Evolutionary conservation across 2,113 vertebrate genomes (phyloP).

Genomic region (Otis tarda): DNA sequence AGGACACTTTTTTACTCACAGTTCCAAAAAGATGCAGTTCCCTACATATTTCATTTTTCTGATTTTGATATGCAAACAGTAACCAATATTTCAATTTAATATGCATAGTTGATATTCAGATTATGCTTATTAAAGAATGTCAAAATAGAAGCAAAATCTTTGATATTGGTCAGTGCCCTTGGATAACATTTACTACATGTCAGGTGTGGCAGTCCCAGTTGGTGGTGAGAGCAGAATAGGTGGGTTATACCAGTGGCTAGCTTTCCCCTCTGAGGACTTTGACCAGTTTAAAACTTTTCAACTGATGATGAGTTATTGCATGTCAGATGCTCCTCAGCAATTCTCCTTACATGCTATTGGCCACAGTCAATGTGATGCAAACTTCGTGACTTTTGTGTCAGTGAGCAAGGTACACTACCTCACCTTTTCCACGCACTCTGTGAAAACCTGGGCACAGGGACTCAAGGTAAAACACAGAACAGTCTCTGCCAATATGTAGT

Average conservation of each 20-base stretch:
- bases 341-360: too few relatives aligned
- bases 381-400: too few relatives aligned
- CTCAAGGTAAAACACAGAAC: too few relatives aligned
- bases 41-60: neutral
- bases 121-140: neutral
- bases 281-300: too few relatives aligned
- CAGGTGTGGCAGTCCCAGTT: neutral
- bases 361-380: too few relatives aligned
- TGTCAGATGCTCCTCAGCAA: too few relatives aligned
- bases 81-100: neutral
- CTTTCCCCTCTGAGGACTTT: neutral
- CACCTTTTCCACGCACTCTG: too few relatives aligned
- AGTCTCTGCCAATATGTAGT: too few relatives aligned
- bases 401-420: too few relatives aligned
- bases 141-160: neutral
- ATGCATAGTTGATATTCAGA: neutral
- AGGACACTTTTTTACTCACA: neutral
- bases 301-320: too few relatives aligned
- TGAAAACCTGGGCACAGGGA: too few relatives aligned
- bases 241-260: neutral
- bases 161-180: neutral
- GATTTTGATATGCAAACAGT: neutral
- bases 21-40: neutral
- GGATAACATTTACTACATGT: neutral
- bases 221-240: neutral